Evolutionary conservation across 2,113 vertebrate genomes (phyloP).

Genomic region (Eulemur rufifrons): DNA sequence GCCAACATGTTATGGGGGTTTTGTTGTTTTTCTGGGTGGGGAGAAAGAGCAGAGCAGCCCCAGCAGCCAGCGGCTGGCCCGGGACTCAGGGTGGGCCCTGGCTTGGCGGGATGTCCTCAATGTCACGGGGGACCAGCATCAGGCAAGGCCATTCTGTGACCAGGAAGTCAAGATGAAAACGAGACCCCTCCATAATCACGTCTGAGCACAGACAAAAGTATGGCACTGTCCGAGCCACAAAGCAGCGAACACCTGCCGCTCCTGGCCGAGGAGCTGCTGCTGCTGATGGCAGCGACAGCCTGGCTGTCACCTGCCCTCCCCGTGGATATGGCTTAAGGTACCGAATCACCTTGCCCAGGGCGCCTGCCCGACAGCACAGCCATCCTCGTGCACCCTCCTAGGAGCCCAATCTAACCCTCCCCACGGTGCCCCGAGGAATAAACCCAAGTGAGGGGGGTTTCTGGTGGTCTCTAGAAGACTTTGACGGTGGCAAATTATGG

Average conservation of each 20-base stretch:
- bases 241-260: background rate
- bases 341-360: background rate
- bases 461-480: background rate
- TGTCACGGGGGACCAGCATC: background rate
- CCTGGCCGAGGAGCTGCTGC: background rate
- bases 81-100: background rate
- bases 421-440: background rate
- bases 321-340: background rate
- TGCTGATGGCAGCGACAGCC: fast-evolving
- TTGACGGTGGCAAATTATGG: too few species aligned
- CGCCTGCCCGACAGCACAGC: too few species aligned
- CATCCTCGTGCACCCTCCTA: background rate
- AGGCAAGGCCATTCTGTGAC: background rate
- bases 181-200: background rate
- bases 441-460: background rate
- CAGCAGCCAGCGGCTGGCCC: background rate
- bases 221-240: background rate
- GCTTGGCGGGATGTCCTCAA: background rate
- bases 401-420: background rate
- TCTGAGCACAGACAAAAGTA: background rate
- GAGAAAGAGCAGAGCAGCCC: background rate
- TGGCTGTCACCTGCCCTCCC: background rate
- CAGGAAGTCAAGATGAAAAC: background rate
- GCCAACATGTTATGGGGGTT: background rate
- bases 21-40: background rate